phyloP scores from a whole-genome alignment of 2,113 vertebrate genomes.

The Vimba vimba region DNA sequence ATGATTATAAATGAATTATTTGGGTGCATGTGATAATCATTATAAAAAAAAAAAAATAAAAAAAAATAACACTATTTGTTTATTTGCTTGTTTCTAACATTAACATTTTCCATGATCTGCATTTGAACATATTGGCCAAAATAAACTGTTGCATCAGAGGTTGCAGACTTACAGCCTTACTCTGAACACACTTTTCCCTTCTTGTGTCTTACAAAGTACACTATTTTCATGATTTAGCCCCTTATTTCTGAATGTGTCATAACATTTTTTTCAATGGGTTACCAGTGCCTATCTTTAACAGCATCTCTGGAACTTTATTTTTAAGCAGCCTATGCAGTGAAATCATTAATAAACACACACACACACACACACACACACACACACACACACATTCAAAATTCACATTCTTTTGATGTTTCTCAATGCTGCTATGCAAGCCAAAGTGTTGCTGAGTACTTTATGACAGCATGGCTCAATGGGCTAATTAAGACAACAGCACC shows the following conservation, averaged over 20 bases:
- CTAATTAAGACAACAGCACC: neutral
- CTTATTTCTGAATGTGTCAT: neutral
- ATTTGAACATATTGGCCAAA: constrained; percentile 37
- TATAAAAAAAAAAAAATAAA: neutral
- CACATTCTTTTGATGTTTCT: neutral
- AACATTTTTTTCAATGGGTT: neutral
- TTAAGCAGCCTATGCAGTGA: neutral
- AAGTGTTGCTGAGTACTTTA: neutral
- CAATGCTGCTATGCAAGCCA: neutral
- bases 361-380: neutral
- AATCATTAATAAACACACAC: neutral
- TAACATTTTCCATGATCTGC: neutral
- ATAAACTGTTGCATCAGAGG: constrained; percentile 46
- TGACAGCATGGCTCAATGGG: neutral
- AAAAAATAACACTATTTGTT: neutral
- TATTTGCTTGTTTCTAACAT: constrained; percentile 7
- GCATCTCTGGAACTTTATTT: neutral
- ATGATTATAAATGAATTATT: neutral
- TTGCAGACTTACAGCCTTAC: constrained; percentile 3
- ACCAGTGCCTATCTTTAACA: neutral
- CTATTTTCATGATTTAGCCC: neutral
- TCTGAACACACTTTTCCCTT: neutral
- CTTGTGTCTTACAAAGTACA: neutral
- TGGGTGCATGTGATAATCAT: neutral
- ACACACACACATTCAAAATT: neutral